Percentiles rank a stretch among this genome's conserved stretches.
Evolutionary conservation across 2,888 invertebrate species (phyloP).

Genomic region (Catotricha subobsoleta): DNA sequence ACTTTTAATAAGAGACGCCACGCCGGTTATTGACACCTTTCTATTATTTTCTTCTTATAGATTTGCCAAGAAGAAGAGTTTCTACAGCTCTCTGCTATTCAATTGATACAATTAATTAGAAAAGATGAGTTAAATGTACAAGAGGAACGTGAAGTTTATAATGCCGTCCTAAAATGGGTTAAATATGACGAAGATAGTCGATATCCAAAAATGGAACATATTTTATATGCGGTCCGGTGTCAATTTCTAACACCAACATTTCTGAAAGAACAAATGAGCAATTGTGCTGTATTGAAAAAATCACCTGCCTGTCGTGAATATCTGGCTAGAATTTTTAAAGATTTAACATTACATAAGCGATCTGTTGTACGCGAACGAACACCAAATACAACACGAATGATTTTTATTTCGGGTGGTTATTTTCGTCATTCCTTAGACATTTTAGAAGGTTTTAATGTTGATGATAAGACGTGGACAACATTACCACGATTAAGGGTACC

Average conservation of each 20-base stretch:
- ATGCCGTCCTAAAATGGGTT: conserved; percentile 84
- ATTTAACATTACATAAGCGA: conserved; percentile 73
- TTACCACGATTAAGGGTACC: conserved; percentile 72
- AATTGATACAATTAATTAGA: conserved; percentile 64
- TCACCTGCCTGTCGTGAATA: conserved; percentile 80
- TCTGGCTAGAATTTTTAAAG: conserved; percentile 75
- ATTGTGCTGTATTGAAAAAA: conserved; percentile 72
- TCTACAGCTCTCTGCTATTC: conserved; percentile 59
- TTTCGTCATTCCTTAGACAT: conserved; percentile 68
- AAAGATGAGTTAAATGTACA: conserved; percentile 83
- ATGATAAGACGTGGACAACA: conserved; percentile 67
- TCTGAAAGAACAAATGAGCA: conserved; percentile 77
- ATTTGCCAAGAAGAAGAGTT: conserved; percentile 89
- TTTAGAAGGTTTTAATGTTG: conserved; percentile 75
- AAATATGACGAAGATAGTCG: conserved; percentile 71
- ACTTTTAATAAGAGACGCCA: background rate
- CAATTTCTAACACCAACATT: conserved; percentile 84
- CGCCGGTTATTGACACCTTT: background rate
- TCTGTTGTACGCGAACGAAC: conserved; percentile 69
- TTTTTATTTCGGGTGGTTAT: conserved; percentile 85
- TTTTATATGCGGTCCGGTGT: conserved; percentile 74
- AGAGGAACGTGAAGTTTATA: conserved; percentile 81
- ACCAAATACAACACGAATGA: conserved; percentile 75
- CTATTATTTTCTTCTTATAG: conserved; percentile 24
- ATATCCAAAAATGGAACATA: conserved; percentile 70